Conservation (phyloP, 2,797 vertebrate genomes). For the Momotus momota region DNA sequence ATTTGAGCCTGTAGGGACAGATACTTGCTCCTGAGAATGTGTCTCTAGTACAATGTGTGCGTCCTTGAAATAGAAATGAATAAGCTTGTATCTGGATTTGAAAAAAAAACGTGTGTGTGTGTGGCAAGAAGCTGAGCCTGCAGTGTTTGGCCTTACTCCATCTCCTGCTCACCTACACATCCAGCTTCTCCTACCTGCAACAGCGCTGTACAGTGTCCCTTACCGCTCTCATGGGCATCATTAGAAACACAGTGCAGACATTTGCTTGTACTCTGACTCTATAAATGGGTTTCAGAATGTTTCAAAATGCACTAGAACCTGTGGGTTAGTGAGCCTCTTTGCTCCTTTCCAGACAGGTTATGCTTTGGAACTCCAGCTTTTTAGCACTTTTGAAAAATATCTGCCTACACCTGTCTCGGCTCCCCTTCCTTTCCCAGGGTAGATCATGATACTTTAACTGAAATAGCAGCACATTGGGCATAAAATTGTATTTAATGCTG, state of each 20-base stretch:
- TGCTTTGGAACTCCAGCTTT: constrained; percentile 21
- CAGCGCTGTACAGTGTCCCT: background rate
- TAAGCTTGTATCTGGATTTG: background rate
- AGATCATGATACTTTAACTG: background rate
- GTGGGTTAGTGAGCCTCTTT: background rate
- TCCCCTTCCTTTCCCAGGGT: background rate
- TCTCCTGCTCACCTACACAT: background rate
- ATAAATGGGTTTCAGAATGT: background rate
- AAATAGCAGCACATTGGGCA: background rate
- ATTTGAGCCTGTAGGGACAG: background rate
- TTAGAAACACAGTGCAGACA: background rate
- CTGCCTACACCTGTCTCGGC: background rate
- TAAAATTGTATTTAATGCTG: constrained; percentile 1
- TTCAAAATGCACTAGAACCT: constrained; percentile 15
- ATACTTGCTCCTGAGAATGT: background rate
- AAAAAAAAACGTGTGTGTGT: background rate
- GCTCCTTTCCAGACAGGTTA: background rate
- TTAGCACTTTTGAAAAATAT: constrained; percentile 2
- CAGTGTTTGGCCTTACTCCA: background rate
- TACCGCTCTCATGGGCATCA: fast-evolving
- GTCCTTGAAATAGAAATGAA: constrained; percentile 16
- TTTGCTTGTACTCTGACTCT: background rate
- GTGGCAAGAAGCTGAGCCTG: background rate
- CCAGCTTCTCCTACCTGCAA: background rate
- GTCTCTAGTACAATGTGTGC: background rate